These are phyloP conservation scores for Noctua janthe DNA, from an alignment of 2,888 invertebrate genomes.

Conservation along the genomic window DNA sequence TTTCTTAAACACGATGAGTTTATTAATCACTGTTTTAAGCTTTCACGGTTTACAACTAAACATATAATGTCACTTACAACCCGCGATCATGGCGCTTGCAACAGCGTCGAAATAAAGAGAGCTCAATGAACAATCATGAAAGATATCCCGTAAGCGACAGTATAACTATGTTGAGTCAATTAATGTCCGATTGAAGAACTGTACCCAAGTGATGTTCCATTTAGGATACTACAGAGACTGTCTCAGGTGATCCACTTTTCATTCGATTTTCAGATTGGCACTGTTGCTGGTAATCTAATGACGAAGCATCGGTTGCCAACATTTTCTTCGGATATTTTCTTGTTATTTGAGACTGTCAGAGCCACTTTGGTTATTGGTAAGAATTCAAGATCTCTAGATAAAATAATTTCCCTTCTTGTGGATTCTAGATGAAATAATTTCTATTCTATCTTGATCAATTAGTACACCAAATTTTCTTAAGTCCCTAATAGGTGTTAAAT, in stretches of 20 bases:
- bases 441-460: too few relatives aligned
- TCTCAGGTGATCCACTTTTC: not conserved
- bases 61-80: too few relatives aligned
- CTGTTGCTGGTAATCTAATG: conserved; percentile 92
- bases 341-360: conserved; percentile 90
- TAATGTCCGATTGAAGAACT: not conserved
- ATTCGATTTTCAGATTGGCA: conserved; percentile 85
- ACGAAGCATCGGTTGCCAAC: conserved; percentile 91
- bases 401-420: too few relatives aligned
- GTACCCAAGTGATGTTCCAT: not conserved
- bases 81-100: too few relatives aligned
- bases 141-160: too few relatives aligned
- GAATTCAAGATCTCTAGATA: not conserved
- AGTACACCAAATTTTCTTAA: not conserved
- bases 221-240: not conserved
- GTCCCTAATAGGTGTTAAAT: not conserved
- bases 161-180: too few relatives aligned
- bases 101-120: too few relatives aligned
- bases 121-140: too few relatives aligned
- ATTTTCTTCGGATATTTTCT: conserved; percentile 92
- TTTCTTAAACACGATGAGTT: too few relatives aligned
- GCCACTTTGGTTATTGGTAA: conserved; percentile 87
- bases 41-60: too few relatives aligned
- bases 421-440: too few relatives aligned
- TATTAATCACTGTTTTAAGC: too few relatives aligned